Percentiles rank a stretch among this genome's conserved stretches.
phyloP scores from a whole-genome alignment of 2,797 vertebrate genomes.

The Acipenser transmontanus region DNA sequence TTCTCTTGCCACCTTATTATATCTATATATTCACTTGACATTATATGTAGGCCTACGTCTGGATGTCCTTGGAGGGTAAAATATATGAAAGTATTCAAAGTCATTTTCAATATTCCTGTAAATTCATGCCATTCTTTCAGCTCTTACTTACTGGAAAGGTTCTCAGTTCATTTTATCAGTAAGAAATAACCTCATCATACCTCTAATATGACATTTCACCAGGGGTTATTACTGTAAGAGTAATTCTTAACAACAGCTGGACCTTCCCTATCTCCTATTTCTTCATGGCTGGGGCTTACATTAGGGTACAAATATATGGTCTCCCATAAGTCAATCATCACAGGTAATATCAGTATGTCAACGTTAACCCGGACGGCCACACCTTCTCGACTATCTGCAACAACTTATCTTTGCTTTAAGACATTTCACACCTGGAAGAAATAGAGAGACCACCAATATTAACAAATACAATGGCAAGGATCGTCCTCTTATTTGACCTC shows the following conservation, averaged over 20 bases:
- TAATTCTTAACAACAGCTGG: slow-evolving; percentile 34
- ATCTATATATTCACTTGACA: slow-evolving; percentile 17
- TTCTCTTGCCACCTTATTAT: slow-evolving; percentile 14
- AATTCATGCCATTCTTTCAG: slow-evolving; percentile 39
- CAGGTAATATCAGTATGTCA: too few relatives aligned
- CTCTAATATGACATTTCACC: slow-evolving; percentile 53
- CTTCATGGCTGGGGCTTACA: too few relatives aligned
- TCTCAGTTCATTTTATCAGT: slow-evolving; percentile 54
- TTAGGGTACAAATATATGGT: too few relatives aligned
- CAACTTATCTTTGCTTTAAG: too few relatives aligned
- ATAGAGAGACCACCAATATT: too few relatives aligned
- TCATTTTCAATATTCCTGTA: slow-evolving; percentile 52
- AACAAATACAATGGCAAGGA: too few relatives aligned
- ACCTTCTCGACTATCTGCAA: too few relatives aligned
- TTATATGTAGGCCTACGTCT: slow-evolving; percentile 40
- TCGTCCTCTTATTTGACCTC: too few relatives aligned
- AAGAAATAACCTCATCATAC: slow-evolving; percentile 62
- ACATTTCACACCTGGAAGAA: too few relatives aligned
- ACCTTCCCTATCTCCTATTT: background rate
- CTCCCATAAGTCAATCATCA: too few relatives aligned
- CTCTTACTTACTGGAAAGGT: slow-evolving; percentile 37
- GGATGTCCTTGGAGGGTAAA: slow-evolving; percentile 56
- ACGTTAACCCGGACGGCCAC: too few relatives aligned
- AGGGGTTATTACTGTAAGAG: slow-evolving; percentile 53
- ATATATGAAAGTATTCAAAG: slow-evolving; percentile 28